phyloP scores from a whole-genome alignment of 2,113 vertebrate genomes.

The Labeo catla region DNA sequence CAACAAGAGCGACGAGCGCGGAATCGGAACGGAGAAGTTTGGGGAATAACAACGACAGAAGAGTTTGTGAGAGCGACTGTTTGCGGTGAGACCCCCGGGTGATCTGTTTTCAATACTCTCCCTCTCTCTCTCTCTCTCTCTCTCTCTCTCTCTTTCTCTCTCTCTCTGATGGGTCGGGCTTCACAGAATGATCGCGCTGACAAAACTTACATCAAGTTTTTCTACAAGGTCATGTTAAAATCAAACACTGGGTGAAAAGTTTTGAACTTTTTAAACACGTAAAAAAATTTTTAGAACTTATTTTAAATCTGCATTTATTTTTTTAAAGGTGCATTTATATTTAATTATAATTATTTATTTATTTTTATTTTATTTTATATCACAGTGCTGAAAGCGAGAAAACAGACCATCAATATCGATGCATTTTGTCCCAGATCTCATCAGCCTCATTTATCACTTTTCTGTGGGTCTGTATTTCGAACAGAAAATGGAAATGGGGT shows the following conservation, averaged over 20 bases:
- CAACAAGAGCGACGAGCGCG: not conserved
- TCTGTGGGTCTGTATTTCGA: not conserved
- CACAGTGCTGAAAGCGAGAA: not conserved
- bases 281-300: too few relatives aligned
- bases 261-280: not conserved
- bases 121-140: slow-evolving; percentile 46
- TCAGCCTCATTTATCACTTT: slow-evolving; percentile 17
- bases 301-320: too few relatives aligned
- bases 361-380: not conserved
- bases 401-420: slow-evolving; percentile 15
- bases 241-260: not conserved
- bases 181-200: slow-evolving; percentile 28
- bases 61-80: slow-evolving; percentile 44
- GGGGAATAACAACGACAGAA: slow-evolving; percentile 14
- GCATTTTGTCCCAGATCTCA: slow-evolving; percentile 31
- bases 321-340: not conserved
- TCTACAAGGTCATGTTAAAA: slow-evolving; percentile 3
- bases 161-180: slow-evolving; percentile 60
- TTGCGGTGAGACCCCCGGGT: slow-evolving; percentile 61
- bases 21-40: slow-evolving; percentile 1
- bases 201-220: slow-evolving; percentile 52
- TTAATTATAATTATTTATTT: not conserved
- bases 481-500: not conserved
- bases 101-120: slow-evolving; percentile 44
- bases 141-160: slow-evolving; percentile 36